phyloP scores from a whole-genome alignment of 2,888 invertebrate species.

The Epinotia nisella region DNA sequence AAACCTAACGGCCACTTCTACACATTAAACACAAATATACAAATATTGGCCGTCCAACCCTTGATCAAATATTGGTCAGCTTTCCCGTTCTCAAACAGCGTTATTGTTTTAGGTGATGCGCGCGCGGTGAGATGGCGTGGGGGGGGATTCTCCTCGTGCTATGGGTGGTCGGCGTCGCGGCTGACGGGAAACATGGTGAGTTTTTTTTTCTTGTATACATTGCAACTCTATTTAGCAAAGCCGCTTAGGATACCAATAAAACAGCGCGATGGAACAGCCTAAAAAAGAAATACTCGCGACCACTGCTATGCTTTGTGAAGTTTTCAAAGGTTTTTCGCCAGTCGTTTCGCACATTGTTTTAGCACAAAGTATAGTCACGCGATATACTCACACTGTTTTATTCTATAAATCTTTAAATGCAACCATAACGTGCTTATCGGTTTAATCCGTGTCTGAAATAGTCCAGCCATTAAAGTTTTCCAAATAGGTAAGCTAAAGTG shows the following conservation, averaged over 20 bases:
- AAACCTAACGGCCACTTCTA: constrained; percentile 41
- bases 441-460: neutral
- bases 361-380: neutral
- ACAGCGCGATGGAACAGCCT: constrained; percentile 4
- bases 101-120: constrained; percentile 84
- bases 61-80: constrained; percentile 69
- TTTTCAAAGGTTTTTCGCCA: constrained; percentile 3
- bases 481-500: neutral
- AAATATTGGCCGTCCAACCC: constrained; percentile 47
- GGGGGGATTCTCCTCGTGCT: constrained; percentile 78
- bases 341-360: constrained; percentile 12
- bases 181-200: constrained; percentile 78
- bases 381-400: neutral
- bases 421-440: neutral
- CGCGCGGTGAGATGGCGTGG: constrained; percentile 77
- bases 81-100: constrained; percentile 69
- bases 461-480: neutral
- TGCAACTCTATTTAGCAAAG: constrained; percentile 29
- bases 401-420: neutral
- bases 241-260: constrained; percentile 6
- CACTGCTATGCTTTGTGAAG: constrained; percentile 10
- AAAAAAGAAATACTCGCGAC: neutral
- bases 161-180: constrained; percentile 78
- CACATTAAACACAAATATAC: constrained; percentile 29
- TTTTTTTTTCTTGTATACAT: constrained; percentile 44